Evolutionary conservation across 2,797 vertebrate species (phyloP), one percentile per base, ranked within the genome.

Genomic region (Oryzias dopingdopingensis): DNA sequence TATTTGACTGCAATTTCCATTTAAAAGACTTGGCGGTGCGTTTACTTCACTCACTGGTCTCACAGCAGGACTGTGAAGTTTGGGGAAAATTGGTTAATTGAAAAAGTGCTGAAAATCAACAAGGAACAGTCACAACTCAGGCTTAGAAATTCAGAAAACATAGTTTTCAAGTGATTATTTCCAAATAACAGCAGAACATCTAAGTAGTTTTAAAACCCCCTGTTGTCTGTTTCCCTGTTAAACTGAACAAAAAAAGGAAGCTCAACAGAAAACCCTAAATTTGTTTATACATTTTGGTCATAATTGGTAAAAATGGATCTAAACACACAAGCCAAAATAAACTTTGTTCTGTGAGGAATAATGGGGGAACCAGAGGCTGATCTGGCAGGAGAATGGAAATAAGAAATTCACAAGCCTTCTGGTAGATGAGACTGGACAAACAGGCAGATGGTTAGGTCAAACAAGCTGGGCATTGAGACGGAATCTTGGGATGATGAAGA

Each of bases 1-100:
- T 14, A 66, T 62, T 69, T 73, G 24, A 81, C 72, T 70, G 46
- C 26, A 1, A 65, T 79, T 66, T 2, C 24, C 10, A 37, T 37
- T 37, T 37, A 37, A 12, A 32, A 32, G 29, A 32, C 29, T 29
- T 29, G 29, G 8, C 8, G 8, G 1, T 10, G 32, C 32, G 10
- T 37, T 37, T 37, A 37, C 10, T 10, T 37, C 32, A 37, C 32
- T 37, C 16, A 29, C 0, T 12, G 41, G 4, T 55, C 6, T 15
- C 14, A 42, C 12, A 43, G 8, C 32, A 49, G 26, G 46, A 42
- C 49, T 13, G 17, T 37, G 12, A 14, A 22, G 14, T 40, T 52
- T 14, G 15, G 17, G 14, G 17, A 14, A 37, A 51, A 51, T 1
- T 3, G 22, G 42, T 23, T 6, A 24, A 16, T 42, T 22, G 16